These are phyloP conservation scores for Ictidomys tridecemlineatus DNA, from an alignment of 2,113 vertebrate species.

Conservation along the genomic window DNA sequence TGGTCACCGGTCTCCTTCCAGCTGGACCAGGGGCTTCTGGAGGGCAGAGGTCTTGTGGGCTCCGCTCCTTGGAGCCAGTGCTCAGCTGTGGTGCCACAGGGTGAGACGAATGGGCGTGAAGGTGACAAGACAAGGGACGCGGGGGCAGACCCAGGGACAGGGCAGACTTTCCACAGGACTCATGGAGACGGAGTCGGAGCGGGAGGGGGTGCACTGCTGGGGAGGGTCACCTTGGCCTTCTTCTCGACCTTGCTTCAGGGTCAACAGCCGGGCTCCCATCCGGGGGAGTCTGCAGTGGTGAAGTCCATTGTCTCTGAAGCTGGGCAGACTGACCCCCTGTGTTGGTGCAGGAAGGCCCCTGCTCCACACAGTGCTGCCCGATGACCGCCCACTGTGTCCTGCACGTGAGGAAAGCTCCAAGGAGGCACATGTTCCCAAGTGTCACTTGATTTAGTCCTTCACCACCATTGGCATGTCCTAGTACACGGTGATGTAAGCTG, in stretches of 20 bases:
- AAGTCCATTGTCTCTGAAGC: not conserved
- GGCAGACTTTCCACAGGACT: not conserved
- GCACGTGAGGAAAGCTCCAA: not conserved
- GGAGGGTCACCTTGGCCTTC: not conserved
- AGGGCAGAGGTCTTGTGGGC: not conserved
- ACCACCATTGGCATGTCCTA: not conserved
- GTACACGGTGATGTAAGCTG: not conserved
- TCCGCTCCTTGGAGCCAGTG: not conserved
- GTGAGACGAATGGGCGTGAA: not conserved
- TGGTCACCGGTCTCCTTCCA: not conserved
- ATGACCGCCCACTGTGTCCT: rapidly evolving
- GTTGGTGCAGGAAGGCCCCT: not conserved
- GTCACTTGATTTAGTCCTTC: conserved; percentile 25
- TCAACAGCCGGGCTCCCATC: too few relatives aligned
- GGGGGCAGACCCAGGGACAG: not conserved
- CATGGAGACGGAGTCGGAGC: not conserved
- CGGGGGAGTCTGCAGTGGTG: not conserved
- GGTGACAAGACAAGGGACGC: not conserved
- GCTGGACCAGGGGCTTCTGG: not conserved
- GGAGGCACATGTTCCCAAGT: not conserved
- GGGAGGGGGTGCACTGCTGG: too few relatives aligned
- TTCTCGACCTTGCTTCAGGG: not conserved
- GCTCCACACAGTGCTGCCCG: not conserved
- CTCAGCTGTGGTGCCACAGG: not conserved
- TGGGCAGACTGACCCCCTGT: rapidly evolving